A percentile compares a stretch with the other conserved stretches of the same genome.
phyloP scores from a whole-genome alignment of 92 coral and sea anemone species.

The Nematostella vectensis region DNA sequence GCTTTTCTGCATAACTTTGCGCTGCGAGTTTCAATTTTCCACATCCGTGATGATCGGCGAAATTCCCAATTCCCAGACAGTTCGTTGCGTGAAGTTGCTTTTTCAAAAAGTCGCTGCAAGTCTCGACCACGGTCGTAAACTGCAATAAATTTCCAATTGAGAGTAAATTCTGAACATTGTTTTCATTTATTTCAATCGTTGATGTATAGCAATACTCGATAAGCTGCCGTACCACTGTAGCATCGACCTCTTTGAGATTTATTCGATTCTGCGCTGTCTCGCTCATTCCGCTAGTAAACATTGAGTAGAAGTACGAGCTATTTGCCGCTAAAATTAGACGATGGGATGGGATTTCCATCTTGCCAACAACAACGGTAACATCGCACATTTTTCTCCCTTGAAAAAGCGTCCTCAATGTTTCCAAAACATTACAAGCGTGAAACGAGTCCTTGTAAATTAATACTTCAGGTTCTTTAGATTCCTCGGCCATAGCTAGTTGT shows the following conservation, averaged over 20 bases:
- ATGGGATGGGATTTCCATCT: constrained; percentile 70
- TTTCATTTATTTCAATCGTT: constrained; percentile 63
- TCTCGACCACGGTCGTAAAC: constrained; percentile 71
- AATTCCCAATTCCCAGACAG: constrained; percentile 85
- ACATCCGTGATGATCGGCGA: constrained; percentile 90
- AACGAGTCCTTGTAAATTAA: constrained; percentile 76
- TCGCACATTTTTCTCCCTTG: constrained; percentile 78
- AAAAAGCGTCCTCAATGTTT: constrained; percentile 61
- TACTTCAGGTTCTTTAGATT: constrained; percentile 35
- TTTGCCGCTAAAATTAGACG: constrained; percentile 90
- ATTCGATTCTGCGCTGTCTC: constrained; percentile 76
- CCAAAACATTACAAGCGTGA: constrained; percentile 80
- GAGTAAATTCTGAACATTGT: constrained; percentile 77
- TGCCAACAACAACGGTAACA: constrained; percentile 73
- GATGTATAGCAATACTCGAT: constrained; percentile 91
- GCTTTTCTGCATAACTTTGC: constrained; percentile 69
- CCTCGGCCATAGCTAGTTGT: constrained; percentile 72
- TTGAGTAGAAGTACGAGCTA: constrained; percentile 85
- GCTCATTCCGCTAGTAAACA: constrained; percentile 90
- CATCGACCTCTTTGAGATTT: constrained; percentile 72
- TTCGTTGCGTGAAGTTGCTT: constrained; percentile 91
- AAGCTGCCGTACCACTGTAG: constrained; percentile 64
- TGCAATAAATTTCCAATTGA: constrained; percentile 83
- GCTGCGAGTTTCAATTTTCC: constrained; percentile 56
- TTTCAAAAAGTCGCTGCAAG: constrained; percentile 78